These are phyloP conservation scores for Halcyon senegalensis DNA, from an alignment of 2,113 vertebrate species.

Conservation along the genomic window DNA sequence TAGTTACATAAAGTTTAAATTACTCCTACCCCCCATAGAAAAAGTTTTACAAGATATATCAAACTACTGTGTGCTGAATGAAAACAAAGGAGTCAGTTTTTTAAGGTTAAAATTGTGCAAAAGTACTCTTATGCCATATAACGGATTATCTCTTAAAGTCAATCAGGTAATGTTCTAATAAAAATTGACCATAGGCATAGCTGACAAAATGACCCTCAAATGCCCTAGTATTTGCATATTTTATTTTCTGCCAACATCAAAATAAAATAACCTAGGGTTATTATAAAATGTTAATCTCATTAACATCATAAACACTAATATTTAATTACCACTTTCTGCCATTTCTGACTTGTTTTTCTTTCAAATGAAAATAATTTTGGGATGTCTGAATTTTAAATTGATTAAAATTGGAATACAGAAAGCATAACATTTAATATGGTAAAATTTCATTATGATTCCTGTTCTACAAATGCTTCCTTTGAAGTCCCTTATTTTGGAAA, in stretches of 20 bases:
- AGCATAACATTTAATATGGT: neutral
- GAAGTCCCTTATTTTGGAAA: slow-evolving; percentile 37
- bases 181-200: neutral
- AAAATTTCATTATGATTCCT: slow-evolving; percentile 19
- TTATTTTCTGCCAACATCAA: slow-evolving; percentile 31
- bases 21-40: neutral
- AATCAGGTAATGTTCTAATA: neutral
- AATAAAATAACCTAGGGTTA: neutral
- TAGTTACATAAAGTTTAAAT: neutral
- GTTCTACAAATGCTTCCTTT: slow-evolving; percentile 12
- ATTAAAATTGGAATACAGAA: neutral
- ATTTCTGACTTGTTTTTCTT: slow-evolving; percentile 39
- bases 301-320: neutral
- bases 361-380: slow-evolving; percentile 22
- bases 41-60: neutral
- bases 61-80: neutral
- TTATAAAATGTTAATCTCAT: slow-evolving; percentile 26
- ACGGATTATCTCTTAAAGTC: neutral
- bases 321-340: slow-evolving; percentile 14
- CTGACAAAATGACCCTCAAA: slow-evolving; percentile 1
- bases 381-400: slow-evolving; percentile 10
- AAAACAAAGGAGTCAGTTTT: neutral
- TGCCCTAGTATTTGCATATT: neutral
- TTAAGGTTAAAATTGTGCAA: neutral
- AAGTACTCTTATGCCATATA: neutral